Evolutionary conservation across 2,113 vertebrate genomes (phyloP).

Genomic region (Corydoras sp.): DNA sequence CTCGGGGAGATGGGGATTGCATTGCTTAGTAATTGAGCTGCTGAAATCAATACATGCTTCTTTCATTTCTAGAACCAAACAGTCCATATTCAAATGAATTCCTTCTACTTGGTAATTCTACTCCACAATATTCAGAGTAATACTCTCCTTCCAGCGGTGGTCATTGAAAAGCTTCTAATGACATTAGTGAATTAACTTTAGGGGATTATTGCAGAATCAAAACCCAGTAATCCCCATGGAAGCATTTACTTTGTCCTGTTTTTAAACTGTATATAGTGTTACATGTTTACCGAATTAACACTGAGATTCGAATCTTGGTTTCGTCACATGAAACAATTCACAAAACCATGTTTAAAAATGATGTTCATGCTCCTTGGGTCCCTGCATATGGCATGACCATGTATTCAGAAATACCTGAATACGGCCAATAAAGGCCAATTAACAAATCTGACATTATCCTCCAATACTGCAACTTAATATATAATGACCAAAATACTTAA

Average conservation of each 20-base stretch:
- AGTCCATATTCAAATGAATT: slow-evolving; percentile 29
- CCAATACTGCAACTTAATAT: no score
- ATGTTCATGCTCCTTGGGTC: no score
- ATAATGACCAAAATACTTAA: no score
- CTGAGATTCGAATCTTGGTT: no score
- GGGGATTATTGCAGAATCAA: slow-evolving; percentile 49
- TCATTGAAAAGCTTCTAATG: slow-evolving; percentile 39
- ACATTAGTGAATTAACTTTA: slow-evolving; percentile 52
- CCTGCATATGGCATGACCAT: no score
- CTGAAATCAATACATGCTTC: slow-evolving; percentile 42
- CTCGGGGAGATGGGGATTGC: slow-evolving; percentile 31
- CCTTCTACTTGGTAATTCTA: slow-evolving; percentile 15
- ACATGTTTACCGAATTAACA: slow-evolving; percentile 10
- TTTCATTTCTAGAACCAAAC: slow-evolving; percentile 12
- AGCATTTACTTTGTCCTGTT: slow-evolving; percentile 28
- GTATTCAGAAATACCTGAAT: no score
- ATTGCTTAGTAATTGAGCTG: slow-evolving; percentile 45
- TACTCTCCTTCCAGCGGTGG: slow-evolving; percentile 13
- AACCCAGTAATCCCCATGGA: slow-evolving; percentile 45
- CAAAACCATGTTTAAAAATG: no score
- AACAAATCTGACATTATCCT: no score
- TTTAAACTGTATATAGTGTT: slow-evolving; percentile 8
- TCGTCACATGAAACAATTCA: no score
- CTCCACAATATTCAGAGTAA: slow-evolving; percentile 17
- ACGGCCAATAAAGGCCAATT: no score